Base-by-base conservation (phyloP, 2,888 invertebrate species). In the Temnothorax rugatulus region DNA sequence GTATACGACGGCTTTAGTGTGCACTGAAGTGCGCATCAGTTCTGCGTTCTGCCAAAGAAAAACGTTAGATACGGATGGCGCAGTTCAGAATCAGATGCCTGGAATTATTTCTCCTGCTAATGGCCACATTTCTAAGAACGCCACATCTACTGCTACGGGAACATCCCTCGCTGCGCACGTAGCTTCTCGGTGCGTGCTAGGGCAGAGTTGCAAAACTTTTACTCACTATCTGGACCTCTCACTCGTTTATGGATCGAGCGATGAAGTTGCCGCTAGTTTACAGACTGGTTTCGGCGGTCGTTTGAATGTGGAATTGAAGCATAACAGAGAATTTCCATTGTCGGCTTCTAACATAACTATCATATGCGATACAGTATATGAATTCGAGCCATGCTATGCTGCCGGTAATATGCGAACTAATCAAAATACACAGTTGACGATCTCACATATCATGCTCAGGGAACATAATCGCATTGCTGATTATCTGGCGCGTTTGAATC, bases 391-490 rank as follows among this genome's bases (percentile, higher is more conserved):
- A 52, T 98, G 98, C 93, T 98, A 98, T 93, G 77, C 44, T 68
- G 21, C 68, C 29, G 77, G 77, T 77, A 4, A 77, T 92, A 96
- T 96, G 7, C 96, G 98, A 86, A 97, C 96, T 0, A 98, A 98
- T 95, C 97, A 98, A 94, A 97, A 97, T 90, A 96, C 97, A 11
- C 97, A 97, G 0, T 95, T 98, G 64, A 97, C 97, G 0, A 96
- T 97, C 0, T 92, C 98, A 0, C 98, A 98, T 89, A 96, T 97
- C 0, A 92, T 98, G 9, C 97, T 97, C 25, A 95, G 98, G 47
- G 98, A 98, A 92, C 98, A 98, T 94, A 98, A 98, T 94, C 96
- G 98, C 0, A 92, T 98, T 1, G 98, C 98, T 0, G 94, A 95
- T 2, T 95, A 95, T 4, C 93, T 98, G 41, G 91, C 95, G 0